These are phyloP conservation scores for Zygogramma bicolorata DNA, from an alignment of 2,888 invertebrate species.

Conservation along the genomic window DNA sequence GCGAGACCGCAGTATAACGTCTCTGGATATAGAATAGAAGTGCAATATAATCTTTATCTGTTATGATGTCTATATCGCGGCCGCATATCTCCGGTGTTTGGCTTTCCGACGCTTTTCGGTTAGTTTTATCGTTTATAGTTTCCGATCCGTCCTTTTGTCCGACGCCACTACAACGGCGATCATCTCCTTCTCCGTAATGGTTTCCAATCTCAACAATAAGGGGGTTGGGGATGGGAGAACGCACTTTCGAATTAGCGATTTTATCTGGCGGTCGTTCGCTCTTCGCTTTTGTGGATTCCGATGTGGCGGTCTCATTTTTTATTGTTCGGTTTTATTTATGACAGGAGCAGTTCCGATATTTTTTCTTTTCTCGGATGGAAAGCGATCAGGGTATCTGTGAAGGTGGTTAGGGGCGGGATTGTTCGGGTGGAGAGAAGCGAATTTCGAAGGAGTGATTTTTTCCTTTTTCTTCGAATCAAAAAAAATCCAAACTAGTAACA, in stretches of 20 bases:
- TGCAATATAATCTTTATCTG: conserved; percentile 61
- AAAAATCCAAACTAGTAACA: too few species aligned
- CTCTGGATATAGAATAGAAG: conserved; percentile 43
- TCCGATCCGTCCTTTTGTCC: conserved; percentile 63
- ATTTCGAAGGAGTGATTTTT: neutral
- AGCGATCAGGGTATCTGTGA: too few species aligned
- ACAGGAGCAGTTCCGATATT: too few species aligned
- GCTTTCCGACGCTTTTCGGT: conserved; percentile 61
- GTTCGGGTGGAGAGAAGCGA: neutral
- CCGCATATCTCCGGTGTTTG: conserved; percentile 53
- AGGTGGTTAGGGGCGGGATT: too few species aligned
- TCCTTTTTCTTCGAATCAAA: too few species aligned
- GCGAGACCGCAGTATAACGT: conserved; percentile 7
- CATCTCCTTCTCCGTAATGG: conserved; percentile 39
- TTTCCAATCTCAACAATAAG: conserved; percentile 44
- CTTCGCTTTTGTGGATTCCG: conserved; percentile 21
- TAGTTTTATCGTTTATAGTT: conserved; percentile 65
- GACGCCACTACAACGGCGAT: conserved; percentile 47
- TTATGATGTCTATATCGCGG: conserved; percentile 56
- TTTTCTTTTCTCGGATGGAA: too few species aligned
- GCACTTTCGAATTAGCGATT: conserved; percentile 2
- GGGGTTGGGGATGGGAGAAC: conserved; percentile 12
- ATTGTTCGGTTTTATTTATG: neutral
- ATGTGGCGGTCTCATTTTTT: neutral
- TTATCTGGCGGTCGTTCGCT: conserved; percentile 1